Evolutionary conservation across 2,797 vertebrate species (phyloP).

Genomic region (Pangasius macronema): DNA sequence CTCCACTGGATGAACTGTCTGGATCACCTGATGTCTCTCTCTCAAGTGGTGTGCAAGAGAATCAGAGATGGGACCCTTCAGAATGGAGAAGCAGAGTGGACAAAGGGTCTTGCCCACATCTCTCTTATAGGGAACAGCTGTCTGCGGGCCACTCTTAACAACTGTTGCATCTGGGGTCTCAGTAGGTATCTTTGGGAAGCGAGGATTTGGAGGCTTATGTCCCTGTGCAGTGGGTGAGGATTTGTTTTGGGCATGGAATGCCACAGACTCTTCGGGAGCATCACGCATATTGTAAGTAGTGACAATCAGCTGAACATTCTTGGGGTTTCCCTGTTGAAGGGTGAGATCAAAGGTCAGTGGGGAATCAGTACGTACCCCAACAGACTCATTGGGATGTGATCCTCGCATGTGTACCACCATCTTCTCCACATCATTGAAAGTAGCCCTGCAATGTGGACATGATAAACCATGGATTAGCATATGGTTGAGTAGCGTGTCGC

Average conservation of each 20-base stretch:
- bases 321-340: constrained; percentile 96
- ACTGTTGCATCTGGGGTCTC: constrained; percentile 78
- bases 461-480: constrained; percentile 98
- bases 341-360: constrained; percentile 97
- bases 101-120: constrained; percentile 97
- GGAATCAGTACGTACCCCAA: constrained; percentile 92
- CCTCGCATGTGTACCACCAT: constrained; percentile 96
- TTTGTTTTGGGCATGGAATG: constrained; percentile 92
- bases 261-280: constrained; percentile 92
- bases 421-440: constrained; percentile 98
- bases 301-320: constrained; percentile 95
- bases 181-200: constrained; percentile 77
- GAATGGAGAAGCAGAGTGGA: constrained; percentile 96
- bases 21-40: constrained; percentile 96
- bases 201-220: constrained; percentile 70
- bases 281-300: constrained; percentile 97
- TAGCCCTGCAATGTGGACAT: constrained; percentile 94
- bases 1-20: constrained; percentile 96
- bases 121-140: constrained; percentile 94
- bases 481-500: constrained; percentile 95
- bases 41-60: constrained; percentile 93
- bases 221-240: constrained; percentile 67
- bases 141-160: constrained; percentile 82
- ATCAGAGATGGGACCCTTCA: constrained; percentile 97
- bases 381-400: constrained; percentile 89